phyloP scores from a whole-genome alignment of 2,797 vertebrate genomes.

The Ciconia nigra region DNA sequence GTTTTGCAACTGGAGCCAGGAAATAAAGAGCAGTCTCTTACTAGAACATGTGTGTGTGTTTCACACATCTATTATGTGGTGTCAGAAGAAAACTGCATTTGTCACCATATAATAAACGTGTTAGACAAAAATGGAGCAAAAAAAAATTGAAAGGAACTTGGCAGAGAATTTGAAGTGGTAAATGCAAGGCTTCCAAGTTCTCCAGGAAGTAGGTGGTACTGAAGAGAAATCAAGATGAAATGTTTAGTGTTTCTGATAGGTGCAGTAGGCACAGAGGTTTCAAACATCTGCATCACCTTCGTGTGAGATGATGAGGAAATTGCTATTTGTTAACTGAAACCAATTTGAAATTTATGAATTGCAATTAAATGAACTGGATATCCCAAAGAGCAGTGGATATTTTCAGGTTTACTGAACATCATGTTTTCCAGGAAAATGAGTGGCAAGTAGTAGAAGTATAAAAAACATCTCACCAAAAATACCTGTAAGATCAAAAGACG shows the following conservation, averaged over 20 bases:
- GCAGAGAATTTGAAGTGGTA: conserved; percentile 37
- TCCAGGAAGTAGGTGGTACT: conserved; percentile 29
- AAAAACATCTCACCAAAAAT: background rate
- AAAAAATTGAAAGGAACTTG: conserved; percentile 25
- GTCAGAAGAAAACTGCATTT: conserved; percentile 60
- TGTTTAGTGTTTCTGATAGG: background rate
- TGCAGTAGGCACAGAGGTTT: background rate
- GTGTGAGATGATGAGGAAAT: background rate
- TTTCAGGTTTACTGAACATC: background rate
- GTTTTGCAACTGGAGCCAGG: conserved; percentile 33
- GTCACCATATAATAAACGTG: conserved; percentile 62
- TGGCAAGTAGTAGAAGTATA: background rate
- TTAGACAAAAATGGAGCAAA: conserved; percentile 60
- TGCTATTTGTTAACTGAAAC: background rate
- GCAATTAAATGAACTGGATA: background rate
- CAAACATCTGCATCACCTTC: background rate
- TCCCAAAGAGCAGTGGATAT: background rate
- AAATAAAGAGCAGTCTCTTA: conserved; percentile 51
- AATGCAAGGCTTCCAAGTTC: conserved; percentile 22
- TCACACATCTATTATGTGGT: conserved; percentile 62
- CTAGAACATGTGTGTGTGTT: conserved; percentile 44
- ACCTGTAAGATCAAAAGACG: background rate
- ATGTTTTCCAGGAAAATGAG: background rate
- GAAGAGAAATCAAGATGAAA: conserved; percentile 8
- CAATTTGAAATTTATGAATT: background rate